A percentile compares a stretch with the other conserved stretches of the same genome.
Evolutionary conservation across 2,888 invertebrate species (phyloP).

Genomic region (Cryptosula pallasiana): DNA sequence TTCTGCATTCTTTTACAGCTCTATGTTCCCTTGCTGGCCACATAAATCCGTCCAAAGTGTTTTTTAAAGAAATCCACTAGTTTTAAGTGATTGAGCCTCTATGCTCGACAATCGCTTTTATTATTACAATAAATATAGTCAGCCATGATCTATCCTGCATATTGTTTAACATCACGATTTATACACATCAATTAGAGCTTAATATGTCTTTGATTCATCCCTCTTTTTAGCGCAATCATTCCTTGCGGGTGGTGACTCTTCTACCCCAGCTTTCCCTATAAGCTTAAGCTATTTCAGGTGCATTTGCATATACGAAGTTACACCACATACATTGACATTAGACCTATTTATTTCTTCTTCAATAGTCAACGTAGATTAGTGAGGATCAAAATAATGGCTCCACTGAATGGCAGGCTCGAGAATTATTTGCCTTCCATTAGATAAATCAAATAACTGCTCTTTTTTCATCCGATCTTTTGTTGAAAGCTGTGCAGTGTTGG

Average conservation of each 20-base stretch:
- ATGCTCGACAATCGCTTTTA: no score
- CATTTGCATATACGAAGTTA: no score
- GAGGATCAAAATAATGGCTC: background rate
- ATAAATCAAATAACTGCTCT: conserved; percentile 16
- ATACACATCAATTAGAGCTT: conserved; percentile 15
- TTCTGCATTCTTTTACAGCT: no score
- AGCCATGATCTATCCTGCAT: background rate
- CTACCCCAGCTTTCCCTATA: no score
- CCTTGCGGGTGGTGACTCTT: background rate
- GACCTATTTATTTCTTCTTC: conserved; percentile 17
- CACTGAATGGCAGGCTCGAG: background rate
- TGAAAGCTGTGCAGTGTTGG: background rate
- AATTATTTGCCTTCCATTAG: conserved; percentile 20
- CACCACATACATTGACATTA: background rate
- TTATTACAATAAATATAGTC: conserved; percentile 20
- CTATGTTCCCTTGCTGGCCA: no score
- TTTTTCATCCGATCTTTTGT: conserved; percentile 7
- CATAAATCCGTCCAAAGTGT: no score
- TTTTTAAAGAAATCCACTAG: no score
- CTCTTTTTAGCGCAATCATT: background rate
- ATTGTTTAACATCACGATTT: conserved; percentile 3
- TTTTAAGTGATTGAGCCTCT: no score
- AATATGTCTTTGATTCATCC: no score
- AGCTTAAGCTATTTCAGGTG: no score
- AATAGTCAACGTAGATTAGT: conserved; percentile 8